Evolutionary conservation across 2,113 vertebrate genomes (phyloP).

Genomic region (Leptocoma aspasia): DNA sequence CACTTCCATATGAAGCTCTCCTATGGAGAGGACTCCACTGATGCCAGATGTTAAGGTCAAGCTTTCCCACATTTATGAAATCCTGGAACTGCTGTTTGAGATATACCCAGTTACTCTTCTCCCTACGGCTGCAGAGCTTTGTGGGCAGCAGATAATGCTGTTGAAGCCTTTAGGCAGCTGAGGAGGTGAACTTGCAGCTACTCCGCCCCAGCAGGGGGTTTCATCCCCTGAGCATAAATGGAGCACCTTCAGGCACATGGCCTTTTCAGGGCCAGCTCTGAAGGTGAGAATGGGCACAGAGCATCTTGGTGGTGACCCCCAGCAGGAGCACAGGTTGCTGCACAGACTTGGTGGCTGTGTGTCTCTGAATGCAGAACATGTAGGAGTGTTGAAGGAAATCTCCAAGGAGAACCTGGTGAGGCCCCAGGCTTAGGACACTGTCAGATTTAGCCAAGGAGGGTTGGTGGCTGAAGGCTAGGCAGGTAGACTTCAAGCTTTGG

Average conservation of each 20-base stretch:
- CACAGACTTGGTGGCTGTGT: neutral
- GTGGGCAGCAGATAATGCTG: neutral
- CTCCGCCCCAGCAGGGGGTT: neutral
- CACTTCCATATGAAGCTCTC: neutral
- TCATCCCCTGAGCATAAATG: neutral
- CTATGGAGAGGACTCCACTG: neutral
- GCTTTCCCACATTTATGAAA: neutral
- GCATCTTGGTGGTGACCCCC: neutral
- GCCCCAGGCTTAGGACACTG: neutral
- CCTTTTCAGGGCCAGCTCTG: neutral
- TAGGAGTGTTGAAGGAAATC: neutral
- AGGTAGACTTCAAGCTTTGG: neutral
- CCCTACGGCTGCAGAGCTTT: neutral
- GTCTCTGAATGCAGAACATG: neutral
- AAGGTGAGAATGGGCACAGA: neutral
- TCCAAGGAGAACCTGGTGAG: neutral
- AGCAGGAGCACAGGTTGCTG: neutral
- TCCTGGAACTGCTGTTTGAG: neutral
- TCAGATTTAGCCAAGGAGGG: neutral
- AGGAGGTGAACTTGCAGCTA: neutral
- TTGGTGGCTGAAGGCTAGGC: neutral
- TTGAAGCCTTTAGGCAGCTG: neutral
- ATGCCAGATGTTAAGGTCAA: neutral
- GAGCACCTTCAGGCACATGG: fast-evolving
- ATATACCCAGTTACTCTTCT: neutral